Evolutionary conservation across 2,797 vertebrate genomes (phyloP).

Genomic region (Danionella dracula): DNA sequence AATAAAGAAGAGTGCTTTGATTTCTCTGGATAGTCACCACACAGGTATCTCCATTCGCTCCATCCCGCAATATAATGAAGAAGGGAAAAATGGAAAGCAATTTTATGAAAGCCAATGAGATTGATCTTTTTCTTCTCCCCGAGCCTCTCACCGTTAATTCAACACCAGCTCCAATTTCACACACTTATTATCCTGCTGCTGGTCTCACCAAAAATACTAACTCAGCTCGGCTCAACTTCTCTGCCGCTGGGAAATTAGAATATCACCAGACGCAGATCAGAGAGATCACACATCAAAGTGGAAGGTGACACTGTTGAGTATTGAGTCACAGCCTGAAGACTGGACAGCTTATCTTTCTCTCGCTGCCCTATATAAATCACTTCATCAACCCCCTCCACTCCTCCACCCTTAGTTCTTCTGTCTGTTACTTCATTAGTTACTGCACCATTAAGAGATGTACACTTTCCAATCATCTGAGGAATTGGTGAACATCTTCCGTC

Average conservation of each 20-base stretch:
- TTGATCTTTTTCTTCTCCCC: slow-evolving; percentile 40
- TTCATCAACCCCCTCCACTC: not conserved
- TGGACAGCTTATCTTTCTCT: slow-evolving; percentile 15
- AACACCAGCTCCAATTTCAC: slow-evolving; percentile 33
- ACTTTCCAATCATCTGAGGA: no score
- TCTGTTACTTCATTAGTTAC: no score
- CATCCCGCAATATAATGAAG: slow-evolving; percentile 45
- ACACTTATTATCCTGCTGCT: slow-evolving; percentile 26
- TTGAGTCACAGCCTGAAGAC: slow-evolving; percentile 4
- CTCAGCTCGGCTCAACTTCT: slow-evolving; percentile 11
- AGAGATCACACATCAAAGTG: slow-evolving; percentile 21
- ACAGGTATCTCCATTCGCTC: slow-evolving; percentile 34
- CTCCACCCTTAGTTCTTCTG: no score
- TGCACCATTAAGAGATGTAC: no score
- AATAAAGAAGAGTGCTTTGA: slow-evolving; percentile 28
- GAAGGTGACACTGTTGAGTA: not conserved
- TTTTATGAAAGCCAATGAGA: slow-evolving; percentile 47
- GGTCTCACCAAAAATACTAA: slow-evolving; percentile 26
- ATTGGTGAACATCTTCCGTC: no score
- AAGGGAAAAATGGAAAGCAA: slow-evolving; percentile 36
- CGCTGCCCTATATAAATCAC: not conserved
- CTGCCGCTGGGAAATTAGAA: slow-evolving; percentile 32
- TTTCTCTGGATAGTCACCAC: slow-evolving; percentile 2
- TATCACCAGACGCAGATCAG: slow-evolving; percentile 19
- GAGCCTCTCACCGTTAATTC: slow-evolving; percentile 41